Conservation (phyloP, 1,140 invertebrate species). For the Penaeus japonicus region DNA sequence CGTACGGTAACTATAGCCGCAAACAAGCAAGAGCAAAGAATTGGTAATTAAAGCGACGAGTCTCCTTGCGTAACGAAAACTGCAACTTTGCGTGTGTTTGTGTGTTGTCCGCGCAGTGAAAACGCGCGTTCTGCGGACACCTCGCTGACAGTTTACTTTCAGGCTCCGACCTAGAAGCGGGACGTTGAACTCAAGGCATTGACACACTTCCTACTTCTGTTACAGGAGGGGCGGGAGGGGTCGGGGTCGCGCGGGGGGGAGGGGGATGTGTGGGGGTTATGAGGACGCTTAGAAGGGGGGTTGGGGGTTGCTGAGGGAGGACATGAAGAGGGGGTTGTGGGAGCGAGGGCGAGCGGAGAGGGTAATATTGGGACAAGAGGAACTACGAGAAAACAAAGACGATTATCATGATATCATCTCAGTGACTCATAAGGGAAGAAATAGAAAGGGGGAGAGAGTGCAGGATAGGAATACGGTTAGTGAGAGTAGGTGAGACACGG, state of each 20-base stretch:
- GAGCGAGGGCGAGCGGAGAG: background rate
- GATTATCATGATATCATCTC: too few species aligned
- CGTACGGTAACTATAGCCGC: too few species aligned
- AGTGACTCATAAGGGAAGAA: background rate
- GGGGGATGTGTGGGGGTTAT: background rate
- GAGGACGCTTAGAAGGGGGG: background rate
- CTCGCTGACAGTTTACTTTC: constrained; percentile 28
- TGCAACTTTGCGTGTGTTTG: too few species aligned
- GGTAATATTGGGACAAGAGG: background rate
- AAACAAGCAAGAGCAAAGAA: too few species aligned
- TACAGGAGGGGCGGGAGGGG: background rate
- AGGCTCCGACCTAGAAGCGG: constrained; percentile 20
- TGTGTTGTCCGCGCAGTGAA: too few species aligned
- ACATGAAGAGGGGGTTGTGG: background rate
- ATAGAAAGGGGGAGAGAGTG: constrained; percentile 7
- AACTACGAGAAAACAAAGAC: too few species aligned
- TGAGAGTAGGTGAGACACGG: background rate
- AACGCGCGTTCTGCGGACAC: too few species aligned
- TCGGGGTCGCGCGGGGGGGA: background rate
- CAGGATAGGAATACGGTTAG: background rate
- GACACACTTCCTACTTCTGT: constrained; percentile 23
- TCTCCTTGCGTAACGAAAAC: too few species aligned
- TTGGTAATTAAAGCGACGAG: too few species aligned
- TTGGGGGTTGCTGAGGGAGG: background rate
- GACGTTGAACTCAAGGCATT: constrained; percentile 36